Base-by-base conservation (phyloP, 2,113 vertebrate species). In the Pelusios castaneus region DNA sequence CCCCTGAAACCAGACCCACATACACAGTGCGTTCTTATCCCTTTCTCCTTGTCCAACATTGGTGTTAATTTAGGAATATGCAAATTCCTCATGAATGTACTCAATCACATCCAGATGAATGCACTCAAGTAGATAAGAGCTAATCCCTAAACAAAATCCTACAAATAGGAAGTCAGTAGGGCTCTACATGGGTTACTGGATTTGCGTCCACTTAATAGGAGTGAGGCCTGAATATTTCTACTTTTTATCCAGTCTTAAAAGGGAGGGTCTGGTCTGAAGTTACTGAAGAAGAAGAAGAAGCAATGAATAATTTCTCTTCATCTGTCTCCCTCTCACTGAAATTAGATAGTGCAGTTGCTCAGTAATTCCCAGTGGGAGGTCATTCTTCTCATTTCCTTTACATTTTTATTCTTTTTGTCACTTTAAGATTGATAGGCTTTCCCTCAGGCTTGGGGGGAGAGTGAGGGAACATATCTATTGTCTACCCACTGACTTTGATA, bases 351-450 rank as follows among this genome's bases (percentile, higher is more conserved):
- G 21, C 70, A 38, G 38, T 43, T 24, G 14, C 43, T 76, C 25
- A 76, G 24, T 45, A 29, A 70, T 45, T 76, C 38, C 73, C 25
- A 43, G 7, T 76, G 24, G 24, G 34, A 25, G 47, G 60, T 70
- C 63, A 38, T 6, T 84, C 47, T 88, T 94, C 93, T 78, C 31
- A 86, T 89, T 96, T 90, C 24, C 56, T 93, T 94, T 95, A 58
- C 45, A 58, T 49, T 89, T n/a, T 87, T 16, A 51, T 16, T 94
- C 90, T 84, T 89, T 96, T 82, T 83, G 87, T 87, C 89, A 54
- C 27, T 31, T 89, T 67, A 1, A 8, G 75, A 6, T 14, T 29
- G 70, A 25, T 45, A 95, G 84, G 63, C 86, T 89, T 80, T 75
- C n/a, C n/a, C n/a, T 54, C 14, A 43, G 27, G 54, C 73, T 21